Evolutionary conservation across 2,113 vertebrate species (phyloP), one percentile per base, ranked within the genome.

Genomic region (Megaptera novaeangliae): DNA sequence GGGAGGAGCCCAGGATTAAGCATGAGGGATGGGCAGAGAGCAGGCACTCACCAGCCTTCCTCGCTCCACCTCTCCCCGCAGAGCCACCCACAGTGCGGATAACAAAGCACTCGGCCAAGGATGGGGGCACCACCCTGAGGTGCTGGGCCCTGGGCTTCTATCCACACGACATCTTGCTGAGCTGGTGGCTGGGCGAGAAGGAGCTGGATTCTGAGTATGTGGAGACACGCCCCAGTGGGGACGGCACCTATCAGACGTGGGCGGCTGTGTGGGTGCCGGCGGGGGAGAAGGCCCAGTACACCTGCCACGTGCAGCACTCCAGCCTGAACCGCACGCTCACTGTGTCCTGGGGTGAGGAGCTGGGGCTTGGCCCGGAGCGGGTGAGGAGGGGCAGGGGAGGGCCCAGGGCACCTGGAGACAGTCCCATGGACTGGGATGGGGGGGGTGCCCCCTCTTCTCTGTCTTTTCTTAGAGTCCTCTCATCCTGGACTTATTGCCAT

Each of bases 131-230:
- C 83, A 72, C 11, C 1, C 92, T 94, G 84, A 96, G 34, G 39
- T 94, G 88, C 92, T 92, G 88, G 95, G 92, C 96, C 83, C 18
- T 64, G 84, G 84, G 92, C 55, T 96, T 85, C 92, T 94, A 96
- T 20, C 92, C 95, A 55, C 18, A 0, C 49, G 88, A 66, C 6
- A 92, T 96, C 88, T 85, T 39, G 0, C 11, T 94, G 92, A 97
- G 88, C 69, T 94, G 94, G 95, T 92, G 92, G 96, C 95, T 96
- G 44, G 83, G 39, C 5, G 63, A 86, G 31, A 61, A 93, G 68
- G 74, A 96, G 72, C 52, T 95, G 57, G 57, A 18, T 27, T 12
- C 59, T 68, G 3, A 81, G 41, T 34, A 52, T 0, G 46, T 92
- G 59, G 85, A 93, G 89, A 87, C 59, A 3, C 25, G 36, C 27